These are phyloP conservation scores for Escarpia spicata DNA, from an alignment of 2,888 invertebrate genomes.

Conservation along the genomic window DNA sequence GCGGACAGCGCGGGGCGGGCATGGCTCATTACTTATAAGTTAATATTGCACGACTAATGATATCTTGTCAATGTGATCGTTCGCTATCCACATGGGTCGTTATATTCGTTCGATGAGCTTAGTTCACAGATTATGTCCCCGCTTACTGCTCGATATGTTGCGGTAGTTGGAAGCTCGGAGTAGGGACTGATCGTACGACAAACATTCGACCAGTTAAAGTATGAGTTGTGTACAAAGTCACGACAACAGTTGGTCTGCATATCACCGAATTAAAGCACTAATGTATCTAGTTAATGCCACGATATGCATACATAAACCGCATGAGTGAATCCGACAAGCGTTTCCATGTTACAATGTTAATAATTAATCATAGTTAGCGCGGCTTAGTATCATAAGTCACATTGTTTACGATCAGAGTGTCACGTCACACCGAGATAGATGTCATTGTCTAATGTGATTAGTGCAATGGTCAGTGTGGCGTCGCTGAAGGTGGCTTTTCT, in stretches of 20 bases:
- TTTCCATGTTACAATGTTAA: not conserved
- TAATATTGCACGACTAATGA: conserved; percentile 3
- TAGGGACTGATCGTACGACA: no score
- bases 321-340: not conserved
- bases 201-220: no score
- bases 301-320: not conserved
- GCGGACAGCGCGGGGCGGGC: not conserved
- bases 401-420: not conserved
- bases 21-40: not conserved
- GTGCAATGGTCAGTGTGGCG: not conserved
- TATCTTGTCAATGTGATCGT: conserved; percentile 12
- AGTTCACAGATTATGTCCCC: not conserved
- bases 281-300: not conserved
- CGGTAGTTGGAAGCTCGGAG: not conserved
- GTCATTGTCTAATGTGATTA: not conserved
- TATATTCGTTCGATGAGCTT: not conserved
- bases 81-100: not conserved
- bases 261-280: not conserved
- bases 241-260: not conserved
- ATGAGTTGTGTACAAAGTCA: not conserved
- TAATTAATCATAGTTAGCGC: not conserved
- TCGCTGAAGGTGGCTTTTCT: not conserved
- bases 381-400: not conserved
- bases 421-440: not conserved
- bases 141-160: not conserved